Conservation (phyloP, 2,113 vertebrate species). For the Oncorhynchus masou region DNA sequence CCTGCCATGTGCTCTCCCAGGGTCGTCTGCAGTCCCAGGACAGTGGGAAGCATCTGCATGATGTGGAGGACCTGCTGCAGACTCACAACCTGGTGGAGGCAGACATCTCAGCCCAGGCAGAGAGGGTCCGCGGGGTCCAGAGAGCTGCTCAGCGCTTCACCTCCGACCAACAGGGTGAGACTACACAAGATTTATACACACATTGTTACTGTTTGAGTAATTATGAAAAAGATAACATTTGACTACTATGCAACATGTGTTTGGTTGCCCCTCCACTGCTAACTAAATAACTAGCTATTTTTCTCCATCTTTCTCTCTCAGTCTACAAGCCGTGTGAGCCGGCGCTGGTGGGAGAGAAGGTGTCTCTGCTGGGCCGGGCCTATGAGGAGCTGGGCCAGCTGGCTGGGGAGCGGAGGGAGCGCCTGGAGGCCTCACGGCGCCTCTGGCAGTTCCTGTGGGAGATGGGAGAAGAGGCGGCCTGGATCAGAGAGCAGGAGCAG, state of each 20-base stretch:
- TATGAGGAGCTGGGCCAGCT: constrained; percentile 82
- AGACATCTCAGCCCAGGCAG: constrained; percentile 86
- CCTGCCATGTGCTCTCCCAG: constrained; percentile 57
- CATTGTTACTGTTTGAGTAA: not conserved
- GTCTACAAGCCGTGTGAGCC: constrained; percentile 90
- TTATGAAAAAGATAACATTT: not conserved
- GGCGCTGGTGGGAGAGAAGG: constrained; percentile 80
- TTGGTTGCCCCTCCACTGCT: not conserved
- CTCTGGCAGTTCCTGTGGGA: constrained; percentile 94
- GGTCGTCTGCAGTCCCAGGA: constrained; percentile 87
- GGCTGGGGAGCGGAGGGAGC: constrained; percentile 69
- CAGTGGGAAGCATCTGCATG: constrained; percentile 88
- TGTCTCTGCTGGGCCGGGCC: constrained; percentile 75
- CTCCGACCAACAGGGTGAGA: constrained; percentile 77
- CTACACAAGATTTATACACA: not conserved
- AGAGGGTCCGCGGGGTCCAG: constrained; percentile 82
- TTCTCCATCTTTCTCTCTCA: constrained; percentile 46
- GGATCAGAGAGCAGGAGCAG: constrained; percentile 90
- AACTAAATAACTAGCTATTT: not conserved
- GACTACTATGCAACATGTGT: too few species aligned
- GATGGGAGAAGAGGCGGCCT: constrained; percentile 85
- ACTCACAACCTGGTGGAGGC: constrained; percentile 90
- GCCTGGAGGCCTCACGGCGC: constrained; percentile 84
- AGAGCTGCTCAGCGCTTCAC: constrained; percentile 81
- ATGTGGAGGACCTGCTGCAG: constrained; percentile 90